A percentile compares a stretch with the other conserved stretches of the same genome.
phyloP scores from a whole-genome alignment of 1,140 invertebrate species.

The Aleiodes sp. region DNA sequence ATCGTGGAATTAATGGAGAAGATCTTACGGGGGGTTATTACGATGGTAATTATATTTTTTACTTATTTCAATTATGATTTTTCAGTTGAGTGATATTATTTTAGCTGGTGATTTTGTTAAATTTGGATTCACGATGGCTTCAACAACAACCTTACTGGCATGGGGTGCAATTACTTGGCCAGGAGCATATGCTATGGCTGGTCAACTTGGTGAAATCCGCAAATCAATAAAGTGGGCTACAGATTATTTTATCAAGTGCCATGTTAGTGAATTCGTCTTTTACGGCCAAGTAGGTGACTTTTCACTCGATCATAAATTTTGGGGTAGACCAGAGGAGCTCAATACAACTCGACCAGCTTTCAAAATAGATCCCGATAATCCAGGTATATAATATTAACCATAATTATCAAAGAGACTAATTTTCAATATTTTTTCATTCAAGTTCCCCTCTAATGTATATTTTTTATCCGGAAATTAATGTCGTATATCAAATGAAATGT shows the following conservation, averaged over 20 bases:
- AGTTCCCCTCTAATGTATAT: background rate
- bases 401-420: constrained; percentile 19
- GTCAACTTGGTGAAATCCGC: constrained; percentile 60
- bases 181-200: constrained; percentile 65
- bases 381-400: constrained; percentile 56
- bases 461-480: constrained; percentile 1
- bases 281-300: constrained; percentile 73
- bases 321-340: constrained; percentile 73
- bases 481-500: background rate
- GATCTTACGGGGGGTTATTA: constrained; percentile 76
- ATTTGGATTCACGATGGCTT: constrained; percentile 74
- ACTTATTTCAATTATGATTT: background rate
- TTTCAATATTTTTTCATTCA: too few relatives aligned
- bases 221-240: constrained; percentile 70
- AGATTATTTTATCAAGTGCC: constrained; percentile 73
- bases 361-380: constrained; percentile 69
- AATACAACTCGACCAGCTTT: constrained; percentile 70
- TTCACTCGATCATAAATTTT: constrained; percentile 67
- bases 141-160: constrained; percentile 68
- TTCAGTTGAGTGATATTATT: background rate
- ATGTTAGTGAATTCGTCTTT: constrained; percentile 66
- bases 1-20: constrained; percentile 66
- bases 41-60: constrained; percentile 64
- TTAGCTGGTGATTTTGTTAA: constrained; percentile 74
- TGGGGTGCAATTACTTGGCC: constrained; percentile 71